Evolutionary conservation across 2,113 vertebrate genomes (phyloP), one percentile per base, ranked within the genome.

Genomic region (Merops nubicus): DNA sequence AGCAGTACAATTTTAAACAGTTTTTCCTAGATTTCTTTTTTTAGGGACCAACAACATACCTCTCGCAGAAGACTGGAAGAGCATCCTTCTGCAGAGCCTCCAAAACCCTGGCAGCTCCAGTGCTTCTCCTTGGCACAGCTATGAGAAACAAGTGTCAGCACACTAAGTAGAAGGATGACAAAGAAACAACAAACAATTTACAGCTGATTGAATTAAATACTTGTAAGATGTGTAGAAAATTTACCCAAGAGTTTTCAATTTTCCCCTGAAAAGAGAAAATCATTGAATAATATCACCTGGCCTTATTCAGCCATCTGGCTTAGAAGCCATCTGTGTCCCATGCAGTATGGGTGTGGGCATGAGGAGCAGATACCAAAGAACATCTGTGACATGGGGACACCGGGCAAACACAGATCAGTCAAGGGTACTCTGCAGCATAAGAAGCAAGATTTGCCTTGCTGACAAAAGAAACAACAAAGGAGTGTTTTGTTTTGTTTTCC

Each of bases 301-400:
- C 15, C 25, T 40, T 53, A 75, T 54, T 34, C 26, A 63, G n/a
- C 8, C 20, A 34, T 47, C 36, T 38, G 42, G 19, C 19, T 80
- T 23, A 8, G 12, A 38, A 77, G 31, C 43, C 4, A 1, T 12
- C 7, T 8, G 2, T 1, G 0, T 36, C 43, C 33, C 3, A 3
- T 9, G 3, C 12, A 40, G 31, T 3, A 40, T 6, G 8, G 12
- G 26, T 8, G 15, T 1, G 0, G 34, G 62, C 6, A 10, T 3
- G 15, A 26, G 5, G 4, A 78, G 5, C 26, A 63, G 20, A 50
- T 15, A 50, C 7, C 47, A 2, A 48, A 45, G 38, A 2, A 34
- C 2, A 2, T 17, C 28, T 20, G 28, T 6, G 6, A 36, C 15
- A 68, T 48, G 13, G 10, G 11, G 20, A 51, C 21, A 33, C 8